Base-by-base conservation (phyloP, 2,888 invertebrate genomes). In the Eubasilissa splendida region DNA sequence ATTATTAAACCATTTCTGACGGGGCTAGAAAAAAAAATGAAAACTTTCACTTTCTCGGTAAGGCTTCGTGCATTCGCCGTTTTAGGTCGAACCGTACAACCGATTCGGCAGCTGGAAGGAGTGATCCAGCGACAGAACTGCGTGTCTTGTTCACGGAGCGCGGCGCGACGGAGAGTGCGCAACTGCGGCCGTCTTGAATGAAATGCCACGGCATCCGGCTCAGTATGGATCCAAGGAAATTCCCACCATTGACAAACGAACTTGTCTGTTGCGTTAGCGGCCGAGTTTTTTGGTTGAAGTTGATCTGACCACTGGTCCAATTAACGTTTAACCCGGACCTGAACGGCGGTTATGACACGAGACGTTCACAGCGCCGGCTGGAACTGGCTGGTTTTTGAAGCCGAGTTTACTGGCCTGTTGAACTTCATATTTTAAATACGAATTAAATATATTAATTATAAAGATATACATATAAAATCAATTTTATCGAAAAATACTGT, bases 221-320 rank as follows among this genome's bases (percentile, higher is more conserved):
- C 68, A 68, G 50, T 68, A 68, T 50, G 68, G 68, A 68, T 50
- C 68, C 68, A 12, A 68, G 9, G 68, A 68, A 68, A 68, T 68
- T 63, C 11, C 11, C 42, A 10, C 63, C 12, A 63, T 63, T 63
- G 31, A 12, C 42, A 7, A 12, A 63, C 63, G 33, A 11, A 63
- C 63, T 63, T 22, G 3, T 11, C 10, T 22, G 33, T 63, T 63
- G 60, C 31, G 60, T 22, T 63, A 22, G 10, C 12, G 63, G 63
- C 12, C 12, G 33, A 31, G 63, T 63, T 63, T 63, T 63, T 33
- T 42, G 42, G 42, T 42, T 7, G 4, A 7, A 42, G 42, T 42
- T 42, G 2, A 42, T 7, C 42, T 7, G 3, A 42, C 42, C 42
- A 2, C 42, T 7, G 42, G 42, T 42, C 42, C 42, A 42, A 7